Evolutionary conservation across 2,888 invertebrate species (phyloP), one percentile per base, ranked within the genome.

Genomic region (Cataglyphis livida): DNA sequence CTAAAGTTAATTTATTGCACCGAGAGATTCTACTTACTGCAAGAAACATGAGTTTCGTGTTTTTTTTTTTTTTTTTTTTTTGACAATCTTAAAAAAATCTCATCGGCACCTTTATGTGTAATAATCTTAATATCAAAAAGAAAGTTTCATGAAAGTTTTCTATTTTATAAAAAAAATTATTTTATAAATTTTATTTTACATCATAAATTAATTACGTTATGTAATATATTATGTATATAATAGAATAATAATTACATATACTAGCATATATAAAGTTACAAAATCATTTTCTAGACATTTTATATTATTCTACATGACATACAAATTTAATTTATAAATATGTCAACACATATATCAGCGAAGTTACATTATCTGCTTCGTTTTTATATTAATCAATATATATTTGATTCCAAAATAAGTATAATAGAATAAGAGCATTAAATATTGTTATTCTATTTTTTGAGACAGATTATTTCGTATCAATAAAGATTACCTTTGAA

Each of bases 11-110:
- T 84, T 75, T 64, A 66, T 79, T 66, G 79, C 74, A 74, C 83
- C 78, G 65, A 82, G 84, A 83, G 68, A 85, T 51, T 51, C 73
- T 64, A 61, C 78, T 79, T 74, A 78, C 51, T 54, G 25, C 25
- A 10, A n/a, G 28, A 54, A n/a, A 38, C 12, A 32, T 25, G 2
- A 54, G 48, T 25, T 25, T 25, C 25, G 25, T 25, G 1, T 6
- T 32, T 32, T 32, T 32, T 12, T 65, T 41, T 18, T 6, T 65
- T 41, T 18, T 6, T 12, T 65, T 41, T n/a, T 25, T 65, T 65
- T 64, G 12, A n/a, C 66, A 25, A 71, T 35, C 5, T 32, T 68
- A 70, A 41, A 10, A 0, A 78, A n/a, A 18, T 18, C 48, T 18
- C 1, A 0, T 48, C 1, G 5, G 1, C 48, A 0, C 0, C 18